Evolutionary conservation across 2,113 vertebrate genomes (phyloP), one percentile per base, ranked within the genome.

Genomic region (Procavia capensis): DNA sequence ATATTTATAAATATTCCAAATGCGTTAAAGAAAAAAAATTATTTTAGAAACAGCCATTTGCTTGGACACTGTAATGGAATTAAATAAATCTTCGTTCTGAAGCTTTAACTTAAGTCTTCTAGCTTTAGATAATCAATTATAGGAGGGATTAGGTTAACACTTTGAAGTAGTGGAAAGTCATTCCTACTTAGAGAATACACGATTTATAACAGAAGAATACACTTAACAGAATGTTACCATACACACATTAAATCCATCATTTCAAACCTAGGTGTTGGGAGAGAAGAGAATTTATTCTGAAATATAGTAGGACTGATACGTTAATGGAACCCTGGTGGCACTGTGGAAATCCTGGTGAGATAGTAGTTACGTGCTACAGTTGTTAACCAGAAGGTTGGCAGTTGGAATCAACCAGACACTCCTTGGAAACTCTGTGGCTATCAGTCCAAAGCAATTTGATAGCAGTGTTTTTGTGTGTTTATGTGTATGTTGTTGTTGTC

Each of bases 31-130:
- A 54, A 68, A 68, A 74, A 5, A 20, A 74, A 80, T 75, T 16
- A 36, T 89, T 39, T 96, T 90, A 41, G 36, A 95, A 92, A 84
- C 47, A 87, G 59, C 89, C 95, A 88, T 41, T 64, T 94, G n/a
- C 8, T 94, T 91, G 72, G 93, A 76, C 8, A 93, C 54, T 9
- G 90, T 80, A 96, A 87, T 39, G 36, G 43, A 45, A 64, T 64
- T 89, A 95, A 93, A 91, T 87, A 59, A 22, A 81, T 88, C 85
- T 85, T 47, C 7, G 50, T 82, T 36, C 20, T 16, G 75, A 34
- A 80, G 78, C 50, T 96, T 85, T 68, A 50, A 76, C 72, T 94
- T 59, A 72, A 1, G 43, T 45, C 57, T 95, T 72, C 13, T 41
- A 41, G 57, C n/a, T 95, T 95, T 80, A 90, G 8, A 36, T 87